Percentiles rank a stretch among this genome's conserved stretches.
Conservation (phyloP, 2,113 vertebrate species). For the Labeo catla region DNA sequence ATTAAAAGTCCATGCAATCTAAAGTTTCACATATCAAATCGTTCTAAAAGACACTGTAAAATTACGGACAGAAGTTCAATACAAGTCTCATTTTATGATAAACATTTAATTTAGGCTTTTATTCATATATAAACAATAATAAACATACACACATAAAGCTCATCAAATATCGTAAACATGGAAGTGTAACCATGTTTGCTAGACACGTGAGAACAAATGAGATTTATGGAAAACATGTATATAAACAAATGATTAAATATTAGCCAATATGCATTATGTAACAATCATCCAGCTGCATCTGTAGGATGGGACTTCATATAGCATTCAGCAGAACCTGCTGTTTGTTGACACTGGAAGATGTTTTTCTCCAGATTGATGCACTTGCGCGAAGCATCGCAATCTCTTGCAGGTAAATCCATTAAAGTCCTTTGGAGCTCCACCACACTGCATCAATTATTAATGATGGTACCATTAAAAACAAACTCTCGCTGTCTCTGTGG, state of each 20-base stretch:
- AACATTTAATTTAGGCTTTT: background rate
- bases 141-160: background rate
- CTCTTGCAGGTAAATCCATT: slow-evolving; percentile 22
- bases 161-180: background rate
- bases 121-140: background rate
- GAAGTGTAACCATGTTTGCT: background rate
- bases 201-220: background rate
- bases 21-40: too few relatives aligned
- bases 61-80: background rate
- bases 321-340: background rate
- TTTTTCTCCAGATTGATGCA: slow-evolving; percentile 30
- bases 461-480: slow-evolving; percentile 36
- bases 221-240: background rate
- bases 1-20: too few relatives aligned
- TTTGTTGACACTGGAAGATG: slow-evolving; percentile 4
- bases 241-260: background rate
- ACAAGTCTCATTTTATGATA: background rate
- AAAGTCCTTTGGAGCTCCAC: slow-evolving; percentile 32
- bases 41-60: too few relatives aligned
- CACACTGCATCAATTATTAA: slow-evolving; percentile 52
- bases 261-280: background rate
- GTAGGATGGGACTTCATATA: background rate
- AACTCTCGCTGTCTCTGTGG: slow-evolving; percentile 17
- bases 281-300: background rate
- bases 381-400: background rate